Evolutionary conservation across 1,140 invertebrate genomes (phyloP).

Genomic region (Cydia pomonella): DNA sequence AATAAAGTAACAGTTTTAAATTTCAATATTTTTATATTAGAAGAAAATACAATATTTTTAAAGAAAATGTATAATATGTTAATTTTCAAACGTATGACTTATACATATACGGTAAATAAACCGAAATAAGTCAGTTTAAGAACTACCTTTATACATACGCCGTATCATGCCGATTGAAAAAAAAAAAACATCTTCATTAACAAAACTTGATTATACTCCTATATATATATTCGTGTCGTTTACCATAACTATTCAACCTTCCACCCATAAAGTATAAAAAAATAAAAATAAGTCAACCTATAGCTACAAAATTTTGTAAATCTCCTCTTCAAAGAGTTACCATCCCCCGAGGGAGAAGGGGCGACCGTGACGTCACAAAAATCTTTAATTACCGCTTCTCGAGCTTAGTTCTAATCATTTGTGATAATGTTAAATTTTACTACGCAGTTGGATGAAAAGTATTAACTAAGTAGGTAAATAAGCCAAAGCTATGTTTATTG

Average conservation of each 20-base stretch:
- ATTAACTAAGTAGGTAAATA: constrained; percentile 2
- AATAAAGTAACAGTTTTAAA: no score
- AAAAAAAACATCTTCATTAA: background rate
- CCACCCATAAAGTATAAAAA: background rate
- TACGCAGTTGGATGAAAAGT: background rate
- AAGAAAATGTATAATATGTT: no score
- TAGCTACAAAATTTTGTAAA: background rate
- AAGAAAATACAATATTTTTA: no score
- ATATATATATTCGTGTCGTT: background rate
- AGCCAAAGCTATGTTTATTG: background rate
- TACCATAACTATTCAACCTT: background rate
- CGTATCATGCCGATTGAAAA: background rate
- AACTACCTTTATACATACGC: no score
- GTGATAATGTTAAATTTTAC: background rate
- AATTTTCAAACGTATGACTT: no score
- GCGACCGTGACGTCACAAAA: constrained; percentile 12
- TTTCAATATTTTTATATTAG: no score
- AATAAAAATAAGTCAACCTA: constrained; percentile 3
- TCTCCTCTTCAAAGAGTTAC: constrained; percentile 23
- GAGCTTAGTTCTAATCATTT: background rate
- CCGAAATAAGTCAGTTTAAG: no score
- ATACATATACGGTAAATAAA: no score
- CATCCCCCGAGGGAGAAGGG: constrained; percentile 22
- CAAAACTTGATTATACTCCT: background rate
- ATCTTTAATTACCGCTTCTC: background rate